Evolutionary conservation across 64 coral and sea anemone species (phyloP), one percentile per base, ranked within the genome.

Genomic region (Anthopleura sola): DNA sequence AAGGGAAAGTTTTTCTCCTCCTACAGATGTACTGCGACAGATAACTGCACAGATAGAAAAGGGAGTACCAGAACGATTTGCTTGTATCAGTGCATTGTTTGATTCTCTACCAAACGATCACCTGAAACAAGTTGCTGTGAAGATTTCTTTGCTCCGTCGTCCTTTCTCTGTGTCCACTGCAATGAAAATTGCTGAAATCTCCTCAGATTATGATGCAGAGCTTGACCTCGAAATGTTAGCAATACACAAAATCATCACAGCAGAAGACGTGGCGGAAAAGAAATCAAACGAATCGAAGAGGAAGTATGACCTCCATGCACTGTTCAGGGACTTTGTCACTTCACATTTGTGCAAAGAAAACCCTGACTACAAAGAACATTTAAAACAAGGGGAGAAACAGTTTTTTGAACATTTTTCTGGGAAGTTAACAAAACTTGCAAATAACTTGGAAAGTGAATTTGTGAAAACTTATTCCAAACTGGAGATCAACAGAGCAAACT

Each of bases 401-500:
- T 88, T 88, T 62, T 88, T 78, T 32, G 1, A 40, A 23, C 49
- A 71, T 16, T 88, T 88, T 21, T 71, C 36, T 20, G 34, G 53
- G 10, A 75, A 90, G 34, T 55, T 90, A 38, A 85, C 47, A 68
- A 49, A 90, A 39, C 68, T 84, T 47, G 60, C 78, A 53, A 36
- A 76, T 9, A 5, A 44, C 11, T 90, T 90, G 23, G 88, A 90
- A 23, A 85, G 14, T 51, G 81, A 90, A 29, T 90, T 90, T 37
- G 66, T 85, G 66, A 37, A 76, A 75, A 81, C 53, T 26, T 90
- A 48, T 32, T 55, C 31, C 24, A 56, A 90, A 19, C 40, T 90
- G 49, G 88, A 90, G 24, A 37, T 16, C 38, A 75, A 90, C 39
- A 57, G 81, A 48, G 51, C 88, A 53, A 89, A 89, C 68, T 89